Evolutionary conservation across 2,113 vertebrate genomes (phyloP), one percentile per base, ranked within the genome.

Genomic region (Passer montanus): DNA sequence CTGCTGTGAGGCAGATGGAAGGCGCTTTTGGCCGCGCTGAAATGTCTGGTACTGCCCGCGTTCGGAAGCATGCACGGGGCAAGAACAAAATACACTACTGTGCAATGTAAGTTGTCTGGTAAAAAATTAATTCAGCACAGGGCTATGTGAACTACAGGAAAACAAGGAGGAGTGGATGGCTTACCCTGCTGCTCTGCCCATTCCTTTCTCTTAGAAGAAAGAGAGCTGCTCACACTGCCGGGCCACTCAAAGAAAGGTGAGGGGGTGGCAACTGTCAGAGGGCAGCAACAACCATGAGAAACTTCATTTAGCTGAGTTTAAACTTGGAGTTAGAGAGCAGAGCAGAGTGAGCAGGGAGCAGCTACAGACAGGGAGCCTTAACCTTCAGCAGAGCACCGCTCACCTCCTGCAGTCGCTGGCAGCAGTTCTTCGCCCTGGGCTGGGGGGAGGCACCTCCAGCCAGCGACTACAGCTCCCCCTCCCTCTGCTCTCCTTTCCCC

Each of bases 11-110:
- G 89, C 95, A 95, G 89, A 94, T 67, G 92, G 90, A 82, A 87
- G 86, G 88, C 50, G 20, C 82, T 90, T 69, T 87, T 94, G 90
- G 86, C 56, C 14, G 18, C 28, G 3, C 75, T 58, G 81, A 96
- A 67, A 94, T 77, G 95, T 88, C 94, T 85, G 84, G 86, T 93
- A 72, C 74, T 64, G 93, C 75, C 82, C n/a, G 87, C 15, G 7
- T 74, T 87, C 23, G 15, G 75, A 94, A 93, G 84, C 63, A 4
- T 11, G 60, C 28, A 9, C 15, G 26, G 79, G 90, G 76, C 87
- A 86, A 46, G 94, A 94, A 77, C 79, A 93, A 97, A 94, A 95
- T 55, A 53, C 78, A 60, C 88, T 80, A 93, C 93, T 90, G 86
- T 92, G 74, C 53, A 52, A 62, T 53, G 26, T 17, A 79, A 94